Evolutionary conservation across 2,888 invertebrate genomes (phyloP).

Genomic region (Epistrophe eligans): DNA sequence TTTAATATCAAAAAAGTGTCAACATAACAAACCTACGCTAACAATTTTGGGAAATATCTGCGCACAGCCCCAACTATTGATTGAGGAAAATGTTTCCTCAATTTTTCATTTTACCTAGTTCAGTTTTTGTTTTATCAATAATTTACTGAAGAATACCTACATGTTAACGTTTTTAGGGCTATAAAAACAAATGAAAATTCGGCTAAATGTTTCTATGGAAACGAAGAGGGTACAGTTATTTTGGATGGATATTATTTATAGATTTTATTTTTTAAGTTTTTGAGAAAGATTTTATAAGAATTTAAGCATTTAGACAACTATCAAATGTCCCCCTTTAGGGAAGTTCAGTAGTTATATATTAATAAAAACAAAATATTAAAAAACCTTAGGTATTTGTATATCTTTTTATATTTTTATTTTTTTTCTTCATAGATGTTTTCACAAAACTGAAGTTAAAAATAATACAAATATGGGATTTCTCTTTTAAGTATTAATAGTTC

Average conservation of each 20-base stretch:
- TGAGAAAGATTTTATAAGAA: background rate
- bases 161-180: background rate
- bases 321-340: too few species aligned
- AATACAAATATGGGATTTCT: background rate
- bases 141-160: conserved; percentile 16
- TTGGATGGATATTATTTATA: background rate
- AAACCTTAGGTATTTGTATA: background rate
- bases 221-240: background rate
- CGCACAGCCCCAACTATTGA: conserved; percentile 3
- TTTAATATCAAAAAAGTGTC: conserved; percentile 27
- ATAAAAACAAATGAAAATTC: conserved; percentile 34
- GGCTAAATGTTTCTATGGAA: conserved; percentile 20
- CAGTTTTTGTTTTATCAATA: conserved; percentile 68
- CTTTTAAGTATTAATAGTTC: background rate
- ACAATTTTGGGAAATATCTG: background rate
- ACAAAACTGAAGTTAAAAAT: conserved; percentile 3
- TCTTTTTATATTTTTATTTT: background rate
- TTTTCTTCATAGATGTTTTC: background rate
- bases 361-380: background rate
- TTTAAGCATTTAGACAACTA: background rate
- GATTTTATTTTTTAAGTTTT: background rate
- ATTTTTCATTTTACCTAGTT: background rate
- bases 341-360: too few species aligned
- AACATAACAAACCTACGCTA: conserved; percentile 50
- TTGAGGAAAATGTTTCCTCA: background rate